phyloP scores from a whole-genome alignment of 2,888 invertebrate genomes.

The Aleiodes leptofemur region DNA sequence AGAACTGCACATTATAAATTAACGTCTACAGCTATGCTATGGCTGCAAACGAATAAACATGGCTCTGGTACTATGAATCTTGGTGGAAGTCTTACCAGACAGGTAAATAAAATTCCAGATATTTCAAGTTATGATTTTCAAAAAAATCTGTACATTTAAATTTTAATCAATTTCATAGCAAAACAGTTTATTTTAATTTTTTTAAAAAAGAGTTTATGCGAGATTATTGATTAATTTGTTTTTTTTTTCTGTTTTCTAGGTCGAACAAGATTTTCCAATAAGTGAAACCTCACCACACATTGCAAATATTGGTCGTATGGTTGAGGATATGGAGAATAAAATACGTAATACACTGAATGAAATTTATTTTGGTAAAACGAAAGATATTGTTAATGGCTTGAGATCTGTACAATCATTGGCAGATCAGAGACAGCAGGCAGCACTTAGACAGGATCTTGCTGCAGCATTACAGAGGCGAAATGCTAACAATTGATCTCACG shows the following conservation, averaged over 20 bases:
- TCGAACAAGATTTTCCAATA: constrained; percentile 92
- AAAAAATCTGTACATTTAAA: no score
- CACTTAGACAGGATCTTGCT: constrained; percentile 90
- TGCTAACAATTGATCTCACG: constrained; percentile 78
- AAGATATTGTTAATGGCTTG: constrained; percentile 97
- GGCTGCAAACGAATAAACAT: constrained; percentile 98
- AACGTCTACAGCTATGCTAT: constrained; percentile 99
- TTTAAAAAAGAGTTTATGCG: no score
- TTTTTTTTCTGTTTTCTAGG: constrained; percentile 79
- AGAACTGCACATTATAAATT: constrained; percentile 98
- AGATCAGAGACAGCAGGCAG: constrained; percentile 89
- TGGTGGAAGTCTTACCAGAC: constrained; percentile 98
- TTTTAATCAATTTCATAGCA: no score
- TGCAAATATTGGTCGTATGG: constrained; percentile 98
- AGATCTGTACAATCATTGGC: constrained; percentile 89
- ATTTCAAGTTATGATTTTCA: no score
- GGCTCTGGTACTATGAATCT: constrained; percentile 99
- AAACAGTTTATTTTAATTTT: no score
- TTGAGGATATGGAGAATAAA: constrained; percentile 99
- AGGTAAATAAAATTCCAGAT: constrained; percentile 78
- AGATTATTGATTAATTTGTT: no score
- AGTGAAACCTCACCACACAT: constrained; percentile 97
- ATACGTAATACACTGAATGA: constrained; percentile 98
- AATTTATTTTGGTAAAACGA: constrained; percentile 99
- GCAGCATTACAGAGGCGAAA: constrained; percentile 89